phyloP scores from a whole-genome alignment of 2,888 invertebrate genomes.

The Temnothorax ravouxi region DNA sequence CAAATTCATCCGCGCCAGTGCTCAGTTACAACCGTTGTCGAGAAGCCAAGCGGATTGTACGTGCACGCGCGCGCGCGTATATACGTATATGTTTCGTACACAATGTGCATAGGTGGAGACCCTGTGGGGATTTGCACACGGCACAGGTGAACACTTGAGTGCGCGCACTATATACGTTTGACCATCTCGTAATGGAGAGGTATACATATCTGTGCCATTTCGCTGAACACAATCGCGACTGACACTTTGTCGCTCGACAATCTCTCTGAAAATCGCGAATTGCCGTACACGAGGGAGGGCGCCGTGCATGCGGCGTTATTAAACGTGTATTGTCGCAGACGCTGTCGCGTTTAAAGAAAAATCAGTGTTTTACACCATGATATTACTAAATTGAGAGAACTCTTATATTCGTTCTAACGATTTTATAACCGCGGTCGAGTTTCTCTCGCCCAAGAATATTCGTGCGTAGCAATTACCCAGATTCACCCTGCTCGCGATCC shows the following conservation, averaged over 20 bases:
- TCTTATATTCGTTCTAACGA: background rate
- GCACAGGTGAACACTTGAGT: slow-evolving; percentile 46
- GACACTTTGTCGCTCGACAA: slow-evolving; percentile 30
- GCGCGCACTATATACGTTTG: slow-evolving; percentile 38
- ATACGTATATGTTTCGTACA: background rate
- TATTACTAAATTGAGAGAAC: background rate
- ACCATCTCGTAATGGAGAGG: slow-evolving; percentile 39
- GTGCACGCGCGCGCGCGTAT: no score
- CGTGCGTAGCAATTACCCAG: background rate
- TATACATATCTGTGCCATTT: slow-evolving; percentile 38
- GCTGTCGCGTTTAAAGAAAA: background rate
- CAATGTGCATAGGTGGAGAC: background rate
- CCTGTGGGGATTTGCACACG: slow-evolving; percentile 17
- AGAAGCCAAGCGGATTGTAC: slow-evolving; percentile 23
- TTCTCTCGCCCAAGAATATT: background rate
- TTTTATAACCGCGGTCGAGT: background rate
- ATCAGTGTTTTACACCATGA: background rate
- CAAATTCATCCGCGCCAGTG: slow-evolving; percentile 46
- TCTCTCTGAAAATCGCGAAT: slow-evolving; percentile 17
- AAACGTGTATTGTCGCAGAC: background rate
- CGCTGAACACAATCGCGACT: slow-evolving; percentile 21
- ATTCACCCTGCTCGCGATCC: slow-evolving; percentile 47
- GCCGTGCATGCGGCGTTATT: background rate
- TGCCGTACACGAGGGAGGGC: background rate
- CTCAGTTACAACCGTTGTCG: slow-evolving; percentile 37